phyloP scores from a whole-genome alignment of 2,797 vertebrate species.

The Poecilia picta region DNA sequence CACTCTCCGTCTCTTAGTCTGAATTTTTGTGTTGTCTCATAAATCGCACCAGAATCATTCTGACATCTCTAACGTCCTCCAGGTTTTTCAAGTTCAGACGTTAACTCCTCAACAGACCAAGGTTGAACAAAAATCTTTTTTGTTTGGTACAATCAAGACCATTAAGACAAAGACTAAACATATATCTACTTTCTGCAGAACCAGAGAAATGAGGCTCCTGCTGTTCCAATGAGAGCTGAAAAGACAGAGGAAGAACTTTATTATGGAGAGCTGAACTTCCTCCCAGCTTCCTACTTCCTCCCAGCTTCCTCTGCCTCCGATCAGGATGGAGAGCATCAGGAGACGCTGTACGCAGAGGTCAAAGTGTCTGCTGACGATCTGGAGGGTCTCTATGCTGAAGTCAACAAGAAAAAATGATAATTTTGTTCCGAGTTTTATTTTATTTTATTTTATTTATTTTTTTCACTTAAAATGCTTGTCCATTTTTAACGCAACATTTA shows the following conservation, averaged over 20 bases:
- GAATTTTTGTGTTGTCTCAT: neutral
- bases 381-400: neutral
- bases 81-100: neutral
- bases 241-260: neutral
- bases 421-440: neutral
- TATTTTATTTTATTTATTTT: neutral
- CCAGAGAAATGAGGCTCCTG: neutral
- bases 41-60: neutral
- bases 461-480: neutral
- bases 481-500: neutral
- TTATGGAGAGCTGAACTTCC: conserved; percentile 1
- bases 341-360: neutral
- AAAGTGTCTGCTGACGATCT: neutral
- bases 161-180: neutral
- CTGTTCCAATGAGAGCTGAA: neutral
- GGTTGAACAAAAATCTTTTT: neutral
- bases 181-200: neutral
- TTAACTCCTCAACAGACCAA: neutral
- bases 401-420: neutral
- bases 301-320: neutral
- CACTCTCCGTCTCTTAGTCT: no score
- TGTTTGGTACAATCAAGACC: neutral
- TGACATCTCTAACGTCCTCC: neutral
- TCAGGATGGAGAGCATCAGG: neutral
- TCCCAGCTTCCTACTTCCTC: no score